These are phyloP conservation scores for Sylvia atricapilla DNA, from an alignment of 2,113 vertebrate species.

Conservation along the genomic window DNA sequence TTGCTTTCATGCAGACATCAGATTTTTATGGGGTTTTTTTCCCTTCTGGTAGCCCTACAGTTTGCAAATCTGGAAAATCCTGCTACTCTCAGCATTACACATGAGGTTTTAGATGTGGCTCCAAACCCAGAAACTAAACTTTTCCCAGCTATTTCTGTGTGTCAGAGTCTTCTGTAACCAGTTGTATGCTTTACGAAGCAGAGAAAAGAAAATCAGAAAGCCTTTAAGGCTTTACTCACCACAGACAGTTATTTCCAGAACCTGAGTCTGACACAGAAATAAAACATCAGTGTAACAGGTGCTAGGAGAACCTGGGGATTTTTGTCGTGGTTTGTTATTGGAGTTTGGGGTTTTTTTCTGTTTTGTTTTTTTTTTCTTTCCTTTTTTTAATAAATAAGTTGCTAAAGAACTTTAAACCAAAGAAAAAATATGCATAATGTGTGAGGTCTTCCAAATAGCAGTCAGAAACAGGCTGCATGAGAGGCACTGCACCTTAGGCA, in stretches of 20 bases:
- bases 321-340: neutral
- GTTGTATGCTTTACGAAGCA: neutral
- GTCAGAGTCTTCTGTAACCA: neutral
- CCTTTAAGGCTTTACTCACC: neutral
- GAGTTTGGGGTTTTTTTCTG: accelerated
- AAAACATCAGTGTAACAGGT: neutral
- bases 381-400: neutral
- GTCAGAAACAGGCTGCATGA: neutral
- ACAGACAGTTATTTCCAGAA: neutral
- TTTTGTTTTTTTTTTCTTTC: neutral
- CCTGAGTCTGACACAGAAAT: neutral
- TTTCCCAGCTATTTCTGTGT: neutral
- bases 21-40: no score
- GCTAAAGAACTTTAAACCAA: neutral
- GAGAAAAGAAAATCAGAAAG: neutral
- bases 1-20: neutral
- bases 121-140: neutral
- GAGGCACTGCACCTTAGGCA: neutral
- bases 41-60: neutral
- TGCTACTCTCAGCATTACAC: neutral
- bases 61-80: neutral
- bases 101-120: neutral
- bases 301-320: neutral
- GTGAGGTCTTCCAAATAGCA: neutral
- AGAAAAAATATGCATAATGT: neutral